These are phyloP conservation scores for Cebus imitator DNA, from an alignment of 2,113 vertebrate genomes.

Conservation along the genomic window DNA sequence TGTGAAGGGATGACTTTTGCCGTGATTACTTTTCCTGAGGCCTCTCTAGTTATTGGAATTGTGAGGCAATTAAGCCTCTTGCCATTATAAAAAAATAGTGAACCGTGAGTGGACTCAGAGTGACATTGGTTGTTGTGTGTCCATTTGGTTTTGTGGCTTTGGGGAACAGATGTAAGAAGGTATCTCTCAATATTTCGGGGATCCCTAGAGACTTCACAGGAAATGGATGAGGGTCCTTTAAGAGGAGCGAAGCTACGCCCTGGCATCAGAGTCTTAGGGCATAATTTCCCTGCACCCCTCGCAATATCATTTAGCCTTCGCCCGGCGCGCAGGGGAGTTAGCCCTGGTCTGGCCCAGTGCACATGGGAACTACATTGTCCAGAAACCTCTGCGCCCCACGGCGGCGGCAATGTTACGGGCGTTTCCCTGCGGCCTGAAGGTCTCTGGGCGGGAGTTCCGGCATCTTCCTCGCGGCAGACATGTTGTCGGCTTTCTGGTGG, in stretches of 20 bases:
- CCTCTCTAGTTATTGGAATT: no score
- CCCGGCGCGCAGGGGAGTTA: rapidly evolving
- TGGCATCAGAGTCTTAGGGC: rapidly evolving
- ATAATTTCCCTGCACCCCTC: not conserved
- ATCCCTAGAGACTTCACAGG: rapidly evolving
- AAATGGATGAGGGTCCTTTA: rapidly evolving
- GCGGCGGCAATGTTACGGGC: rapidly evolving
- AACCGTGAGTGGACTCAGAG: not conserved
- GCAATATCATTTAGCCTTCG: rapidly evolving
- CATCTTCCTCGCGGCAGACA: not conserved
- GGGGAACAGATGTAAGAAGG: not conserved
- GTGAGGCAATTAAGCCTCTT: no score
- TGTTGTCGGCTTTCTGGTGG: not conserved
- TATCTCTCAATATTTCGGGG: no score
- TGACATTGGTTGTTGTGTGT: not conserved
- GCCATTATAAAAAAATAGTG: not conserved
- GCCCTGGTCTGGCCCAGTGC: rapidly evolving
- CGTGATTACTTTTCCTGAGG: no score
- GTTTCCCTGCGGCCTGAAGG: not conserved
- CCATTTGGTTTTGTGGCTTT: not conserved
- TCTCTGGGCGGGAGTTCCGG: slow-evolving; percentile 39
- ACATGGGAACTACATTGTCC: slow-evolving; percentile 38
- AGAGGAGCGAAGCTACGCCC: rapidly evolving
- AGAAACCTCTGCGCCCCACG: not conserved
- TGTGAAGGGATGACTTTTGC: no score